These are phyloP conservation scores for Chrysolina oricalcia DNA, from an alignment of 2,888 invertebrate species.

Conservation along the genomic window DNA sequence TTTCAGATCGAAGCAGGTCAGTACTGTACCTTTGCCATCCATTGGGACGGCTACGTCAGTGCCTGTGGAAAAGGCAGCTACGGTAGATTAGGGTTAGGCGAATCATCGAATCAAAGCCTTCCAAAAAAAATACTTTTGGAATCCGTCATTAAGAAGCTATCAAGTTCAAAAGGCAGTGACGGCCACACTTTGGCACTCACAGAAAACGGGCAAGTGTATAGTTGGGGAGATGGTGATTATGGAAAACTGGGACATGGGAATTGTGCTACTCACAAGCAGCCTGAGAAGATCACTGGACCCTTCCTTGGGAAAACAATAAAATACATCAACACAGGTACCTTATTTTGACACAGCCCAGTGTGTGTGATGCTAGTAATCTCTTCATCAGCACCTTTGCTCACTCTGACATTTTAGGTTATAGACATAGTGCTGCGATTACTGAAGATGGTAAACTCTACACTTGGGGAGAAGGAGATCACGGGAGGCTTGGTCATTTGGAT, in stretches of 20 bases:
- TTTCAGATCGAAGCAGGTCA: constrained; percentile 77
- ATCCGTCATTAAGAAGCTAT: constrained; percentile 72
- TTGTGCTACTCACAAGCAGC: constrained; percentile 73
- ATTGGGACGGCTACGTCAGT: constrained; percentile 75
- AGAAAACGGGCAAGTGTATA: constrained; percentile 74
- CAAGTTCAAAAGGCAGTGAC: constrained; percentile 76
- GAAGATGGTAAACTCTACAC: constrained; percentile 75
- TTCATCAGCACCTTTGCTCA: background rate
- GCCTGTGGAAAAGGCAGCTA: constrained; percentile 80
- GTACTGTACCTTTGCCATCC: constrained; percentile 78
- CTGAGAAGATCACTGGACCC: constrained; percentile 73
- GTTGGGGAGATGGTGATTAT: constrained; percentile 77
- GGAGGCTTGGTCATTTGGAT: constrained; percentile 77
- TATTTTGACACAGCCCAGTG: background rate
- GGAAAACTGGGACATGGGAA: constrained; percentile 76
- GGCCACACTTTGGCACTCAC: constrained; percentile 75
- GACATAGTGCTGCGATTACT: constrained; percentile 76
- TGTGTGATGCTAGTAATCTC: too few relatives aligned
- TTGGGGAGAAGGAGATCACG: constrained; percentile 77
- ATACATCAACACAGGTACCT: constrained; percentile 73
- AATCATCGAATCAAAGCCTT: constrained; percentile 76
- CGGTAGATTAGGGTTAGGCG: constrained; percentile 78
- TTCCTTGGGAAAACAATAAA: constrained; percentile 72
- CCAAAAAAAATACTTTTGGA: constrained; percentile 75
- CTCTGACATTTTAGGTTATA: constrained; percentile 68